phyloP scores from a whole-genome alignment of 1,140 invertebrate genomes.

The Neotoxoptera formosana region DNA sequence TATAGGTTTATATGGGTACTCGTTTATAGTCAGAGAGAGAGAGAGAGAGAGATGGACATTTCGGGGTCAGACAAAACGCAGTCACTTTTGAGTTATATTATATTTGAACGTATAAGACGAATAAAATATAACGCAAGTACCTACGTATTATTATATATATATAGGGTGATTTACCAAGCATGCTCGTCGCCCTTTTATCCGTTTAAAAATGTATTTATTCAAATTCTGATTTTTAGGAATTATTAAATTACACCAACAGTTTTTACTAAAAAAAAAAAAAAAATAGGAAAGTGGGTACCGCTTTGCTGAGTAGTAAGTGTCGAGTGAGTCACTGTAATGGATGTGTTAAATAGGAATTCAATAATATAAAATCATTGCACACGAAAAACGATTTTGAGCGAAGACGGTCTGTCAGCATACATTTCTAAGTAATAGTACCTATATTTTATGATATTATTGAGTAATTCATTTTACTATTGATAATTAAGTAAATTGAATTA shows the following conservation, averaged over 20 bases:
- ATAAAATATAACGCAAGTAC: neutral
- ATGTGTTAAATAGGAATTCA: no score
- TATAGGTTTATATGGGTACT: neutral
- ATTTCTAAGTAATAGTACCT: no score
- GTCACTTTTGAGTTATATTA: neutral
- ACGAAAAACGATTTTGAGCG: no score
- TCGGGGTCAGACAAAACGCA: neutral
- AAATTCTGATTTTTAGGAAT: neutral
- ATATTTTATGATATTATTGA: no score
- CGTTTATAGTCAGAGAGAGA: neutral
- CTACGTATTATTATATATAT: neutral
- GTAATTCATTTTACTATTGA: no score
- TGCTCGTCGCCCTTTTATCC: neutral
- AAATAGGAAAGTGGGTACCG: no score
- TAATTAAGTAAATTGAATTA: no score
- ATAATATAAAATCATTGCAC: no score
- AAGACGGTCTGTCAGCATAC: no score
- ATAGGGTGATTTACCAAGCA: neutral
- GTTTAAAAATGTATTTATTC: slow-evolving; percentile 12
- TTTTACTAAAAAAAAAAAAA: no score
- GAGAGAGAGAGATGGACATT: neutral
- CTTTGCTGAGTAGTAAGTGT: no score
- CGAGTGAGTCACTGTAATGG: no score
- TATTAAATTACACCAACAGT: neutral
- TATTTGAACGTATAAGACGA: neutral